phyloP scores from a whole-genome alignment of 2,113 vertebrate species.

The Megaptera novaeangliae region DNA sequence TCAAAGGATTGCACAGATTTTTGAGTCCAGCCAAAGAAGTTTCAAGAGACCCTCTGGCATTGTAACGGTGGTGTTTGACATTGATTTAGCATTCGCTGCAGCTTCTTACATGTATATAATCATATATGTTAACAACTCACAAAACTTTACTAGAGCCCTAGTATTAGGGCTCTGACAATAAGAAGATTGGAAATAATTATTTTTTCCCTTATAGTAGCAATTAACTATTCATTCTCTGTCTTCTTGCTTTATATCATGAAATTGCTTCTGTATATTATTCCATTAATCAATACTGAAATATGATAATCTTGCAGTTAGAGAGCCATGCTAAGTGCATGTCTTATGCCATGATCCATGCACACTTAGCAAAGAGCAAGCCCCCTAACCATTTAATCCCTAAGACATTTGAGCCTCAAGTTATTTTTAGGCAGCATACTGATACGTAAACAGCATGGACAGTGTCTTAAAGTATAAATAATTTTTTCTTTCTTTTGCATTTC shows the following conservation, averaged over 20 bases:
- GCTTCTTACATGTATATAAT: not conserved
- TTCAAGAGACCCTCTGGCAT: not conserved
- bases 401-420: not conserved
- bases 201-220: not conserved
- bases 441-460: not conserved
- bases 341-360: not conserved
- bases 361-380: not conserved
- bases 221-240: not conserved
- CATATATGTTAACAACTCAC: not conserved
- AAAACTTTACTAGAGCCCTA: not conserved
- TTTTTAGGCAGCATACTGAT: not conserved
- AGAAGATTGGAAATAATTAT: not conserved
- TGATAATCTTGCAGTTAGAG: not conserved
- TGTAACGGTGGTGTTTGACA: not conserved
- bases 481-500: not conserved
- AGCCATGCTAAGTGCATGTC: not conserved
- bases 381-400: not conserved
- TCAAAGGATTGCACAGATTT: not conserved
- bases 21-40: not conserved
- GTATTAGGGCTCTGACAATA: not conserved
- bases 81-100: not conserved
- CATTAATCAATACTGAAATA: not conserved
- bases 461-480: not conserved
- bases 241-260: not conserved
- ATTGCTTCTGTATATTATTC: not conserved